phyloP scores from a whole-genome alignment of 1,140 invertebrate genomes.

The Hylaeus volcanicus region DNA sequence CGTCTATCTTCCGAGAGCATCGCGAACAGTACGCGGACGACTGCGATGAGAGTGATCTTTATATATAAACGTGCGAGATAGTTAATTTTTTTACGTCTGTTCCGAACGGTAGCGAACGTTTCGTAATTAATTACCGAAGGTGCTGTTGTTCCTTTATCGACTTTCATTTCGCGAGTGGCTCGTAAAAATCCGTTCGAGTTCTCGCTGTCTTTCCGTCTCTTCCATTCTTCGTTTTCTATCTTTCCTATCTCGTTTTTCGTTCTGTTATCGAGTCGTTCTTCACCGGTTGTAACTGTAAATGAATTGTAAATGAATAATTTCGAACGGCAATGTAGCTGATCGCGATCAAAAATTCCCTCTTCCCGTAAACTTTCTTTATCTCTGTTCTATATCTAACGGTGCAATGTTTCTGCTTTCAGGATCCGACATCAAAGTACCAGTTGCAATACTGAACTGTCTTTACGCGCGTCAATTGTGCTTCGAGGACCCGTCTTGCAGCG shows the following conservation, averaged over 20 bases:
- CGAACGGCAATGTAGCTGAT: not conserved
- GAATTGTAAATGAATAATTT: too few species aligned
- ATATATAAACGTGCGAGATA: not conserved
- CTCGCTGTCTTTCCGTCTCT: conserved; percentile 55
- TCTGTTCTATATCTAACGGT: conserved; percentile 26
- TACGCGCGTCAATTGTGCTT: conserved; percentile 91
- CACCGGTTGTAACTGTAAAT: too few species aligned
- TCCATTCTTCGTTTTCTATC: conserved; percentile 1
- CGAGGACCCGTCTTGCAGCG: conserved; percentile 92
- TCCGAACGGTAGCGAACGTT: conserved; percentile 64
- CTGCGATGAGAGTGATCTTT: not conserved
- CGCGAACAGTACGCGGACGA: not conserved
- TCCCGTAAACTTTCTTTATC: too few species aligned
- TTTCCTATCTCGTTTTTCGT: not conserved
- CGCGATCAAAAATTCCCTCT: too few species aligned
- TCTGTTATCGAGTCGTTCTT: too few species aligned
- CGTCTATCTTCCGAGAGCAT: conserved; percentile 24
- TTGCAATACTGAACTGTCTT: conserved; percentile 91
- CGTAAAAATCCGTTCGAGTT: conserved; percentile 69
- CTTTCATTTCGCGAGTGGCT: conserved; percentile 66
- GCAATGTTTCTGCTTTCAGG: conserved; percentile 81
- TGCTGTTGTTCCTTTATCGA: conserved; percentile 72
- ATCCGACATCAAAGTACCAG: conserved; percentile 86
- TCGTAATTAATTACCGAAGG: conserved; percentile 73
- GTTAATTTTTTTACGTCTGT: conserved; percentile 53